Evolutionary conservation across 2,797 vertebrate genomes (phyloP), one percentile per base, ranked within the genome.

Genomic region (Mormyrus hasselquistii): DNA sequence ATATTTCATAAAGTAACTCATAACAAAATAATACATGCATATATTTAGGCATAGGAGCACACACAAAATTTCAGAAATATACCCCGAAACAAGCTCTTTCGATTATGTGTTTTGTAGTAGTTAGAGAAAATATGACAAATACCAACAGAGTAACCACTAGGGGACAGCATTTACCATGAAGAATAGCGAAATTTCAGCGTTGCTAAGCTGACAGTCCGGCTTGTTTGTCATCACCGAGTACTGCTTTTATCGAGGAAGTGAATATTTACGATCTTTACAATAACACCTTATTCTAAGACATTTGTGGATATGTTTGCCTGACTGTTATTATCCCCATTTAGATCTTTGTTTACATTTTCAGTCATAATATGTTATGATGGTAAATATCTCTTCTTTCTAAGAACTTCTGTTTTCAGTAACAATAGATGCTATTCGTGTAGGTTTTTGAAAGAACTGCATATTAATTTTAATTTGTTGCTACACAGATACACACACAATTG

Each of bases 81-180:
- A 9, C 38, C 2, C 38, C 2, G 38, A 41, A n/a, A 41, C 38
- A 82, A 82, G 65, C 34, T 38, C 65, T 38, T 73, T 6, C 65
- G 0, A 38, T 38, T n/a, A 83, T 83, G 0, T 44, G n/a, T 84
- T 50, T 52, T 22, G 47, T 50, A 84, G 82, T 6, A 84, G 82
- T 47, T 41, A 57, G 25, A 41, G 12, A 34, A 86, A n/a, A 25
- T 5, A 87, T 19, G 49, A 55, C 50, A 38, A 55, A 7, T 55
- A 55, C 25, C 50, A 38, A 82, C 76, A 3, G 12, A 4, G 34
- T 19, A 0, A 73, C 90, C 92, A 89, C 59, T 82, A 90, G 93
- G 91, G 89, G 92, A 88, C 91, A 91, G 89, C 87, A 89, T 92
- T 92, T 89, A 91, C 91, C 91, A 91, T 69, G 57, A 83, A 10